These are phyloP conservation scores for Lasioglossum leucozonium DNA, from an alignment of 2,888 invertebrate species.

Conservation along the genomic window DNA sequence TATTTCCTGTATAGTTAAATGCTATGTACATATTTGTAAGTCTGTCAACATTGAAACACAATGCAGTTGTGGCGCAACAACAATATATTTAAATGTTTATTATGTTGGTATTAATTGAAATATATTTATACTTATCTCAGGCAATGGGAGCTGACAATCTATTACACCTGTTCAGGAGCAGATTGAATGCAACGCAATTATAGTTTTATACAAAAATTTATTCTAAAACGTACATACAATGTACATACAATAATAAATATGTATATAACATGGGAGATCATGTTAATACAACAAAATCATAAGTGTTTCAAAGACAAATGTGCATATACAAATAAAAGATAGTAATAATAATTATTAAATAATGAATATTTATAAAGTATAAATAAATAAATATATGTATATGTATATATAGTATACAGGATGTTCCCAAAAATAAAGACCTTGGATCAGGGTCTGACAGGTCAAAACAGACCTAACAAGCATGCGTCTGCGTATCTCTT, in stretches of 20 bases:
- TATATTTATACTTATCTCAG: too few relatives aligned
- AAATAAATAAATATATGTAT: slow-evolving; percentile 57
- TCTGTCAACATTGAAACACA: neutral
- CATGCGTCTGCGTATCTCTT: neutral
- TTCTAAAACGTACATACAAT: slow-evolving; percentile 63
- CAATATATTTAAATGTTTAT: neutral
- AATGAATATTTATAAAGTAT: slow-evolving; percentile 62
- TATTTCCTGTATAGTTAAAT: neutral
- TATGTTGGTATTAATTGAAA: neutral
- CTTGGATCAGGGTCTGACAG: neutral
- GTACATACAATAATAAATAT: slow-evolving; percentile 59
- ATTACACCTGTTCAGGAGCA: neutral
- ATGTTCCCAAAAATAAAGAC: slow-evolving; percentile 6
- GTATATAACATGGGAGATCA: slow-evolving; percentile 57
- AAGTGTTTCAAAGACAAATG: slow-evolving; percentile 51
- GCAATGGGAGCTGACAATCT: neutral
- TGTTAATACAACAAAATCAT: slow-evolving; percentile 60
- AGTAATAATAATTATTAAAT: slow-evolving; percentile 47
- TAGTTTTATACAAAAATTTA: slow-evolving; percentile 68
- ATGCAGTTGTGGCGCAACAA: too few relatives aligned
- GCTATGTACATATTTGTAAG: neutral
- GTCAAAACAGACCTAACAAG: neutral
- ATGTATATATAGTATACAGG: slow-evolving; percentile 31
- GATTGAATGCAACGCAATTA: neutral
- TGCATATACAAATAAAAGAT: slow-evolving; percentile 63